Conservation (phyloP, 2,888 invertebrate genomes). For the Endomychus coccineus region DNA sequence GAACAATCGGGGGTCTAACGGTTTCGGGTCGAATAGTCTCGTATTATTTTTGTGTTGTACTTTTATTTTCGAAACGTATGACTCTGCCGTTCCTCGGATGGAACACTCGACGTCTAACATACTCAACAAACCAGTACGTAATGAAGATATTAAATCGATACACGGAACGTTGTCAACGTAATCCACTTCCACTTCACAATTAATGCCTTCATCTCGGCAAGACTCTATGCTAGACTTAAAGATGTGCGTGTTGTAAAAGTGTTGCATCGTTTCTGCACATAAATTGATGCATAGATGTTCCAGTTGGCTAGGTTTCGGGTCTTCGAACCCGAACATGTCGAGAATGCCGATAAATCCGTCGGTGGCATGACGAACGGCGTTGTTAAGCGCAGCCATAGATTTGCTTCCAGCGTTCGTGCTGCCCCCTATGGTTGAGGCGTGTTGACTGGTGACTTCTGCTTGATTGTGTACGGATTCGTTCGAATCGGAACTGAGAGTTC, state of each 20-base stretch:
- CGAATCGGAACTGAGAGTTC: slow-evolving; percentile 82
- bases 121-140: slow-evolving; percentile 84
- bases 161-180: slow-evolving; percentile 94
- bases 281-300: slow-evolving; percentile 93
- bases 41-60: slow-evolving; percentile 77
- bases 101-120: slow-evolving; percentile 90
- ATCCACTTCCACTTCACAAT: slow-evolving; percentile 82
- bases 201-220: slow-evolving; percentile 87
- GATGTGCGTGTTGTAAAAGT: slow-evolving; percentile 95
- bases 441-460: slow-evolving; percentile 76
- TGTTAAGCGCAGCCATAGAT: slow-evolving; percentile 86
- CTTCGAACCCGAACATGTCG: slow-evolving; percentile 96
- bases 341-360: slow-evolving; percentile 93
- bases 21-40: slow-evolving; percentile 71
- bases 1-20: slow-evolving; percentile 73
- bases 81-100: slow-evolving; percentile 70
- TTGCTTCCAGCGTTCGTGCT: slow-evolving; percentile 71
- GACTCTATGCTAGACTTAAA: slow-evolving; percentile 92
- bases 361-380: slow-evolving; percentile 86
- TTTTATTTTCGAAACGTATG: slow-evolving; percentile 72
- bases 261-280: slow-evolving; percentile 96
- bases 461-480: slow-evolving; percentile 88
- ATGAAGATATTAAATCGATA: slow-evolving; percentile 88
- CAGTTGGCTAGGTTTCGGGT: slow-evolving; percentile 80
- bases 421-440: slow-evolving; percentile 72